phyloP scores from a whole-genome alignment of 2,113 vertebrate genomes.

The Philantomba maxwellii region DNA sequence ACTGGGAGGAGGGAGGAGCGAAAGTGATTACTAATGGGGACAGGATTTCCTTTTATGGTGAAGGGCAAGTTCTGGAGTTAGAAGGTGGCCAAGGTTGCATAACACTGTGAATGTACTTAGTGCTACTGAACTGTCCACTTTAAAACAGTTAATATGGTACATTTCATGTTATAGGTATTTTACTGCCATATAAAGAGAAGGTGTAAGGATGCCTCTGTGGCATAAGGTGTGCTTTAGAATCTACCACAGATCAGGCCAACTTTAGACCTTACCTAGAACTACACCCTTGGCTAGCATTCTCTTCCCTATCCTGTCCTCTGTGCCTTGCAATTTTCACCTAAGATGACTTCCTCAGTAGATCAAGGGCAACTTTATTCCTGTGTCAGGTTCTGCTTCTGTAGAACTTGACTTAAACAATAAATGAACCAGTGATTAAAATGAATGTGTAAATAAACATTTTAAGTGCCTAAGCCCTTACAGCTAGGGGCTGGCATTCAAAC shows the following conservation, averaged over 20 bases:
- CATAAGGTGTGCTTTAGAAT: accelerated
- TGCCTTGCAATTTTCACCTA: not conserved
- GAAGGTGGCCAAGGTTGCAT: not conserved
- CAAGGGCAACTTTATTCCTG: not conserved
- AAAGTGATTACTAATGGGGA: not conserved
- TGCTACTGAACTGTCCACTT: not conserved
- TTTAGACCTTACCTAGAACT: not conserved
- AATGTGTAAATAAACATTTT: not conserved
- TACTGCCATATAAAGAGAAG: not conserved
- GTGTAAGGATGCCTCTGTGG: not conserved
- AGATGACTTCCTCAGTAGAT: not conserved
- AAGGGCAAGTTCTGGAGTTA: not conserved
- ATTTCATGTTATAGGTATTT: not conserved
- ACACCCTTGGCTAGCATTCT: not conserved
- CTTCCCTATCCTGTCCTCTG: not conserved
- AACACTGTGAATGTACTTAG: not conserved
- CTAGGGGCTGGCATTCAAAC: not conserved
- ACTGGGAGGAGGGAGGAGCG: not conserved
- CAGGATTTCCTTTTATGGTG: not conserved
- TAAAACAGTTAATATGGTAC: not conserved
- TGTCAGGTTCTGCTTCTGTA: not conserved
- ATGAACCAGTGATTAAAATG: not conserved
- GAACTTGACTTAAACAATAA: not conserved
- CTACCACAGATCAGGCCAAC: too few relatives aligned
- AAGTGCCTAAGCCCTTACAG: not conserved